Percentiles rank a stretch among this genome's conserved stretches.
phyloP scores from a whole-genome alignment of 1,140 invertebrate species.

The Magallana angulata region DNA sequence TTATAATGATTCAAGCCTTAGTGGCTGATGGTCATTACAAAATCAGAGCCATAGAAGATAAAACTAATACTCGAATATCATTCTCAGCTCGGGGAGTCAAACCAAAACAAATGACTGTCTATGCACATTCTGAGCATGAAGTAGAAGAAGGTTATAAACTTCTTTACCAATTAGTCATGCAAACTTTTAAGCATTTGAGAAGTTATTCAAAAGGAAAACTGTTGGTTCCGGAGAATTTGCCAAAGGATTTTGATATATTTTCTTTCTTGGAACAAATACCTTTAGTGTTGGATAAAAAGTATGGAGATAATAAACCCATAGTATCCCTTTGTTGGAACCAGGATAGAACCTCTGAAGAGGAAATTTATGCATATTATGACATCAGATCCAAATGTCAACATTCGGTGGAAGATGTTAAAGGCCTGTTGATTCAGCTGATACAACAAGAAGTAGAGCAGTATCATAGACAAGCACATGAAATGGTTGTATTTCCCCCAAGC shows the following conservation, averaged over 20 bases:
- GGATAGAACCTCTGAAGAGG: background rate
- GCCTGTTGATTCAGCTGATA: background rate
- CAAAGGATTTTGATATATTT: background rate
- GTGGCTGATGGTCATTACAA: background rate
- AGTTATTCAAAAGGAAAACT: background rate
- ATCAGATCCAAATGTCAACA: background rate
- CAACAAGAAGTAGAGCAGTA: background rate
- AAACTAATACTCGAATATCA: background rate
- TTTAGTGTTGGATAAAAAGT: background rate
- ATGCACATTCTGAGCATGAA: background rate
- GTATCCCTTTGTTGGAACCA: constrained; percentile 2
- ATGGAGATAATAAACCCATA: background rate
- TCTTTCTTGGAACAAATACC: background rate
- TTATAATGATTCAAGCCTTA: background rate
- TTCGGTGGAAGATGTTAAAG: background rate
- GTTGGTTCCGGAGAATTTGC: background rate
- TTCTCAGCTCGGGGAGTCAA: background rate
- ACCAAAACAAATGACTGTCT: background rate
- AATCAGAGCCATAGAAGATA: background rate
- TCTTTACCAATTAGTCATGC: background rate
- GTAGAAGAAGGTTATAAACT: background rate
- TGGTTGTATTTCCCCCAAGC: background rate
- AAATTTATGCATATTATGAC: background rate
- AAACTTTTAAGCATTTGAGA: background rate
- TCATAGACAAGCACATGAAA: background rate